Evolutionary conservation across 1,140 invertebrate genomes (phyloP).

Genomic region (Rhyacophila brunnea): DNA sequence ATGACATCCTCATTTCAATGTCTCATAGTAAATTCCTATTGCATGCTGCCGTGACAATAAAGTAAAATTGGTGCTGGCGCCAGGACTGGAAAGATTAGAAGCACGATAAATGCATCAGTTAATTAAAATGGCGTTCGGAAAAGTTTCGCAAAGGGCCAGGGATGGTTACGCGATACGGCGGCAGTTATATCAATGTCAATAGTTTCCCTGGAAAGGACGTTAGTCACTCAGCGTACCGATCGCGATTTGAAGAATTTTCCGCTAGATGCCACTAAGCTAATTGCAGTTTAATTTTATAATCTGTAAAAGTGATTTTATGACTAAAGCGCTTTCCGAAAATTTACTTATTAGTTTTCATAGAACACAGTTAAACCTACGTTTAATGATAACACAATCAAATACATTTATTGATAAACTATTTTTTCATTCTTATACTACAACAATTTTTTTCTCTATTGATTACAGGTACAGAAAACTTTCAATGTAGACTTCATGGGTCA

Average conservation of each 20-base stretch:
- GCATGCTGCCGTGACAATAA: background rate
- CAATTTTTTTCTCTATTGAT: conserved; percentile 37
- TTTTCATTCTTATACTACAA: no score
- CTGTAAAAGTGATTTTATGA: no score
- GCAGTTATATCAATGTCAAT: no score
- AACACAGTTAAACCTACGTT: conserved; percentile 1
- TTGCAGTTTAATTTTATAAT: no score
- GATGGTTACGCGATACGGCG: background rate
- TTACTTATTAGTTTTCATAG: conserved; percentile 14
- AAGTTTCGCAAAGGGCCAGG: background rate
- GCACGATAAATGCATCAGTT: conserved; percentile 17
- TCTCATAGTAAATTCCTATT: conserved; percentile 3
- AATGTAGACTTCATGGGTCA: conserved; percentile 47
- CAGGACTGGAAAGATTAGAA: conserved; percentile 11
- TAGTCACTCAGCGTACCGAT: conserved; percentile 8
- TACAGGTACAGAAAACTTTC: conserved; percentile 57
- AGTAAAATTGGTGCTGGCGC: no score
- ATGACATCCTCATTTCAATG: no score
- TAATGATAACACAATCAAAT: background rate
- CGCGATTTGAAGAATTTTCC: conserved; percentile 5
- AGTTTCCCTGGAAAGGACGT: conserved; percentile 7
- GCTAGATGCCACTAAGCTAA: background rate
- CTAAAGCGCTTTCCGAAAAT: conserved; percentile 1
- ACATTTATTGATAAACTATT: no score
- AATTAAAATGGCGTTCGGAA: conserved; percentile 1